These are phyloP conservation scores for Acanthochromis polyacanthus DNA, from an alignment of 2,113 vertebrate species.

Conservation along the genomic window DNA sequence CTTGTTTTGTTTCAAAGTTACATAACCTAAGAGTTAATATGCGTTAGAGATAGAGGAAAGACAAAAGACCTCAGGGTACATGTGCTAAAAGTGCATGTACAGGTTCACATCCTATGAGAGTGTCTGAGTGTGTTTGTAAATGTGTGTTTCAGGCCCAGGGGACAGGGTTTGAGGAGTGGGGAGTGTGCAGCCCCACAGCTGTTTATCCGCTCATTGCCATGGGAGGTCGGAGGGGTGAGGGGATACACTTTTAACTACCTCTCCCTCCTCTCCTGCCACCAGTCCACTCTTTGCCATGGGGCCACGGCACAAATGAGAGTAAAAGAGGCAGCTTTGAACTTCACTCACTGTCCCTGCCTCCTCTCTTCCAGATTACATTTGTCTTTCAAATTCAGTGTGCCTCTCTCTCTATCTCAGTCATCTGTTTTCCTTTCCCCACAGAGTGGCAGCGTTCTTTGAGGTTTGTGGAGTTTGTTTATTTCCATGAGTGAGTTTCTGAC, in stretches of 20 bases:
- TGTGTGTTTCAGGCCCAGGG: slow-evolving; percentile 47
- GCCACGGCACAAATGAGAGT: slow-evolving; percentile 19
- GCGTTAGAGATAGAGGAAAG: neutral
- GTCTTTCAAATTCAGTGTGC: slow-evolving; percentile 28
- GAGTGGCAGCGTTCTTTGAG: slow-evolving; percentile 62
- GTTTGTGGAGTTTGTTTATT: slow-evolving; percentile 70
- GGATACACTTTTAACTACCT: slow-evolving; percentile 72
- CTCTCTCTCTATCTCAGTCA: slow-evolving; percentile 25
- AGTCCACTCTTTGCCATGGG: slow-evolving; percentile 28
- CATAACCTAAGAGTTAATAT: slow-evolving; percentile 7
- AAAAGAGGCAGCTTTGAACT: slow-evolving; percentile 61
- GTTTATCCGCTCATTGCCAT: slow-evolving; percentile 73
- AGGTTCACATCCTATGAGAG: slow-evolving; percentile 52
- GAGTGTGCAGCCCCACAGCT: slow-evolving; percentile 68
- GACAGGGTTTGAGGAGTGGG: slow-evolving; percentile 54
- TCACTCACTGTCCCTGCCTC: slow-evolving; percentile 39
- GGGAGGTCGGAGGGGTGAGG: slow-evolving; percentile 67
- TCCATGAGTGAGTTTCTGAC: slow-evolving; percentile 58
- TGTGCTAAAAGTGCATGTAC: slow-evolving; percentile 28
- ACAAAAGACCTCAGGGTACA: neutral
- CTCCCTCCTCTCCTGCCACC: slow-evolving; percentile 26
- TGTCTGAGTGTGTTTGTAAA: slow-evolving; percentile 35
- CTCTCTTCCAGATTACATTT: slow-evolving; percentile 2
- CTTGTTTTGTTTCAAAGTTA: neutral
- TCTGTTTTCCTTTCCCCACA: slow-evolving; percentile 39